Conservation (phyloP, 2,888 invertebrate species). For the Aromia moschata region DNA sequence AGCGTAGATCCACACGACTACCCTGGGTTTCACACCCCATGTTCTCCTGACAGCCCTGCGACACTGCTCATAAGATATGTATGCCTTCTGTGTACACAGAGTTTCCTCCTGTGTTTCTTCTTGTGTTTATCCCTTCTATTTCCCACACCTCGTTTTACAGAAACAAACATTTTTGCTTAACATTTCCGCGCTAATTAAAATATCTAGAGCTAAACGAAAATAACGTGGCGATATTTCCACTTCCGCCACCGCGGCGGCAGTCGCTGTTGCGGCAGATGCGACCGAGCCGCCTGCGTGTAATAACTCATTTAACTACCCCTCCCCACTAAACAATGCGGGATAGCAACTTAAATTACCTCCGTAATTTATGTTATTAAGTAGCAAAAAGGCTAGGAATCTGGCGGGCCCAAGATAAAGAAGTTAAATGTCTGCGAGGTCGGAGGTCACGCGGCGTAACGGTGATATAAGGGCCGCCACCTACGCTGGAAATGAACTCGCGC, state of each 20-base stretch:
- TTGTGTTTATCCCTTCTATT: too few species aligned
- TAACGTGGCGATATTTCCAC: neutral
- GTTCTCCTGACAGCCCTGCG: too few species aligned
- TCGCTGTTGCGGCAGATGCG: conserved; percentile 25
- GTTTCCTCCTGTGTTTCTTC: too few species aligned
- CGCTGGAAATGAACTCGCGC: conserved; percentile 19
- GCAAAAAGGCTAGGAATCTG: conserved; percentile 52
- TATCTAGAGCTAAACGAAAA: neutral
- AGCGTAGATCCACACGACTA: too few species aligned
- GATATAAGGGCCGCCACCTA: conserved; percentile 27
- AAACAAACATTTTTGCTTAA: too few species aligned
- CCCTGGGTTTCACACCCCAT: too few species aligned
- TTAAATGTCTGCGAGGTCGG: conserved; percentile 50
- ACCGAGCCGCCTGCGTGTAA: conserved; percentile 28
- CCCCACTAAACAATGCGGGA: conserved; percentile 42
- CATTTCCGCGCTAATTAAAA: neutral
- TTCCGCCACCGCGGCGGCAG: conserved; percentile 5
- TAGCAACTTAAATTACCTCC: conserved; percentile 47
- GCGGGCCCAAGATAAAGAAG: conserved; percentile 52
- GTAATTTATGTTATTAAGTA: conserved; percentile 54
- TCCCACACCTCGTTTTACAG: too few species aligned
- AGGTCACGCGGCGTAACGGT: conserved; percentile 40
- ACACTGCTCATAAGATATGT: too few species aligned
- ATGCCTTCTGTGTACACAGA: too few species aligned
- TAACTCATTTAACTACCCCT: conserved; percentile 44